Percentiles rank a stretch among this genome's conserved stretches.
phyloP scores from a whole-genome alignment of 2,888 invertebrate genomes.

The Leptopterna dolabrata region DNA sequence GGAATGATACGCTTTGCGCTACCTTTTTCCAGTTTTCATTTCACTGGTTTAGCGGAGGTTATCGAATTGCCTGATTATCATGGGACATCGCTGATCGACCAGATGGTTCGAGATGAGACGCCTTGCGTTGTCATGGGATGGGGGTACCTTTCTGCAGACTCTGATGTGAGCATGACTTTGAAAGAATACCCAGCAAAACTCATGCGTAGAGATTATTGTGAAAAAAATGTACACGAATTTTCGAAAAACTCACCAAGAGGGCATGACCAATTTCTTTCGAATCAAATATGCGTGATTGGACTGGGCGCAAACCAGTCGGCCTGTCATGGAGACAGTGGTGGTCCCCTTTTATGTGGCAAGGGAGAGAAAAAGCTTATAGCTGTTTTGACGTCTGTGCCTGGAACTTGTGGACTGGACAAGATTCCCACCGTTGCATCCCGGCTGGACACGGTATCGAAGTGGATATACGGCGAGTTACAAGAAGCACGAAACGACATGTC shows the following conservation, averaged over 20 bases:
- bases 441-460: neutral
- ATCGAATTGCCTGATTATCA: neutral
- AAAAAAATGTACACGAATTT: neutral
- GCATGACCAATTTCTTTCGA: neutral
- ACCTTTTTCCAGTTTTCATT: neutral
- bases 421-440: neutral
- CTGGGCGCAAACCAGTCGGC: neutral
- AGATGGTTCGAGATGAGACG: neutral
- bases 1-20: neutral
- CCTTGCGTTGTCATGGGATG: neutral
- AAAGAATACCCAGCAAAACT: neutral
- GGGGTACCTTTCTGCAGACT: neutral
- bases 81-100: neutral
- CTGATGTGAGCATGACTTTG: neutral
- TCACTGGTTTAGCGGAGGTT: neutral
- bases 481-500: too few relatives aligned
- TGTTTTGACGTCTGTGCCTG: neutral
- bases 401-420: neutral
- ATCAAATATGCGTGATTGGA: neutral
- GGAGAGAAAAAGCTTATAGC: neutral
- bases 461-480: too few relatives aligned
- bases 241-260: neutral
- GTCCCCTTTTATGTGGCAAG: neutral
- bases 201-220: neutral
- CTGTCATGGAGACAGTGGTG: neutral